These are phyloP conservation scores for Galendromus occidentalis DNA, from an alignment of 1,140 invertebrate genomes.

Conservation along the genomic window DNA sequence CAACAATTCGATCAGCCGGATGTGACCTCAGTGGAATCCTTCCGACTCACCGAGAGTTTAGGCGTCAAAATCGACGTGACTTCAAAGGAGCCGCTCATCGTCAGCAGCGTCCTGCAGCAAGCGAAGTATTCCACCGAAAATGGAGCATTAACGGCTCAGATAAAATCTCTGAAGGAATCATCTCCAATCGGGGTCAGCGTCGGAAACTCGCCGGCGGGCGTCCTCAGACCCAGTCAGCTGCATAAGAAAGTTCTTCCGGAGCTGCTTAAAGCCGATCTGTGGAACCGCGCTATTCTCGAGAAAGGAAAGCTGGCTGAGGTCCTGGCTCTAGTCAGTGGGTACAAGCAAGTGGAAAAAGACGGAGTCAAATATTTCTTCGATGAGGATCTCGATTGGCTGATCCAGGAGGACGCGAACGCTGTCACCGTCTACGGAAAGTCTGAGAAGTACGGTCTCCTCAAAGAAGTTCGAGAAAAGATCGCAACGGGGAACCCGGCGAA, in stretches of 20 bases:
- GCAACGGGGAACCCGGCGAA: not conserved
- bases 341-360: not conserved
- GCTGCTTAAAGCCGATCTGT: not conserved
- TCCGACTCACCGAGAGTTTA: not conserved
- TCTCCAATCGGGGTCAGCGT: not conserved
- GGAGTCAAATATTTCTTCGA: not conserved
- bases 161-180: not conserved
- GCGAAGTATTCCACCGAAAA: not conserved
- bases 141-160: not conserved
- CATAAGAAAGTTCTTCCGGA: not conserved
- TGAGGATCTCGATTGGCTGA: not conserved
- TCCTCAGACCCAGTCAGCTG: not conserved
- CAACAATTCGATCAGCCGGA: not conserved
- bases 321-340: not conserved
- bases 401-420: not conserved
- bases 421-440: not conserved
- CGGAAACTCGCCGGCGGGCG: not conserved
- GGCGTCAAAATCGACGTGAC: not conserved
- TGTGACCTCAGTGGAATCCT: not conserved
- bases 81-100: not conserved
- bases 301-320: not conserved
- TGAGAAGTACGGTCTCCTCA: not conserved
- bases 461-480: not conserved
- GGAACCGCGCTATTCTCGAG: not conserved
- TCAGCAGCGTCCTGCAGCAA: no score